These are phyloP conservation scores for Pampus argenteus DNA, from an alignment of 2,797 vertebrate species.

Conservation along the genomic window DNA sequence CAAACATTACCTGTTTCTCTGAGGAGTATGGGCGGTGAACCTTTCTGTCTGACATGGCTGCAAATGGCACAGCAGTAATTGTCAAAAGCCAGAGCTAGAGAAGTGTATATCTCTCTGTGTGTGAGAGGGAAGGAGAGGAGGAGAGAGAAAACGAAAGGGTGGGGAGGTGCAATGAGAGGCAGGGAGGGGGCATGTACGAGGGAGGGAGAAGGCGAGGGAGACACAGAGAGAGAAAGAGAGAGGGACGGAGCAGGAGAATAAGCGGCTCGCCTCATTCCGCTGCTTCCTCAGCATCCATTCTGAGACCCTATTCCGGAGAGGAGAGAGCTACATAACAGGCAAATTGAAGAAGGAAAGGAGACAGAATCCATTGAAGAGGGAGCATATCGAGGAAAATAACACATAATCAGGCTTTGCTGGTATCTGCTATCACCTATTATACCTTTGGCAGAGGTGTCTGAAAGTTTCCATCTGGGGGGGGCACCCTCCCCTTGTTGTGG, in stretches of 20 bases:
- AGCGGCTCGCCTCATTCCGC: conserved; percentile 74
- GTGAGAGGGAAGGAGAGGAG: background rate
- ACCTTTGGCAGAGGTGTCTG: conserved; percentile 65
- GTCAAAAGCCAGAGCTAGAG: conserved; percentile 72
- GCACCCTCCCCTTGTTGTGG: conserved; percentile 57
- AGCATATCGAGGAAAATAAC: conserved; percentile 70
- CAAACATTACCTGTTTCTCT: conserved; percentile 73
- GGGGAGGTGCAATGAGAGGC: conserved; percentile 70
- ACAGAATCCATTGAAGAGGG: conserved; percentile 56
- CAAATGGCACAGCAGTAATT: conserved; percentile 81
- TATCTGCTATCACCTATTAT: conserved; percentile 37
- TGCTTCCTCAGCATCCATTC: conserved; percentile 81
- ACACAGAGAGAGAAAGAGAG: conserved; percentile 58
- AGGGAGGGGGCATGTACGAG: conserved; percentile 62
- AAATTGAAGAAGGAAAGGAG: conserved; percentile 56
- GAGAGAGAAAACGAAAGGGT: conserved; percentile 71
- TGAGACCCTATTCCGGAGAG: conserved; percentile 64
- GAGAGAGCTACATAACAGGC: conserved; percentile 58
- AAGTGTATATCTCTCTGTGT: conserved; percentile 55
- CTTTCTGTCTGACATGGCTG: conserved; percentile 77
- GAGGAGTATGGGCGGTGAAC: conserved; percentile 73
- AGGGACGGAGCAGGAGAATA: conserved; percentile 51
- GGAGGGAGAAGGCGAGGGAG: conserved; percentile 50
- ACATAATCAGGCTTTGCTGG: conserved; percentile 36
- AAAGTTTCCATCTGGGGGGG: conserved; percentile 78